Evolutionary conservation across 2,888 invertebrate species (phyloP), one percentile per base, ranked within the genome.

Genomic region (Scotopteryx bipunctaria): DNA sequence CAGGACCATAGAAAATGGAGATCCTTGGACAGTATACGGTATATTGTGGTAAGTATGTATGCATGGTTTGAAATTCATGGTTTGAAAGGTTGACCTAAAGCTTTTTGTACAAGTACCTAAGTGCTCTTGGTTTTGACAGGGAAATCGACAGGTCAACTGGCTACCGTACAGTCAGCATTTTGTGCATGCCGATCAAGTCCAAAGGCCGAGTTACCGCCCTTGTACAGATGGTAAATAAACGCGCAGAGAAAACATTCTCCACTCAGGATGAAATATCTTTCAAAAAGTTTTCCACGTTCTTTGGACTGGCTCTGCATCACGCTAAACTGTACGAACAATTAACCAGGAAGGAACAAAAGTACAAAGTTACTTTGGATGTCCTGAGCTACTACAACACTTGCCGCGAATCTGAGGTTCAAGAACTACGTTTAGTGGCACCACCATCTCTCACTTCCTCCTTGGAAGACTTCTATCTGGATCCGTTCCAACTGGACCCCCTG

Each of bases 151-250:
- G 93, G 70, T 81, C 92, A 1, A 94, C 94, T 1, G 94, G 93
- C 0, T 94, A 94, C 64, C 92, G 91, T 63, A 96, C 96, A 0
- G 91, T 92, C 59, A 94, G 93, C 16, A 96, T 97, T 31, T 91
- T 97, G 0, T 96, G 96, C 78, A 96, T 97, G 96, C 97, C 97
- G 0, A 95, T 97, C 31, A 95, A 94, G 78, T 95, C 95, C 11
- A 88, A 95, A 50, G 94, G 94, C 23, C 92, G 91, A 55, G 93
- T 96, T 5, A 96, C 97, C 53, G 96, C 96, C 1, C 96, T 97
- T 0, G 96, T 97, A 0, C 96, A 97, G 83, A 97, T 97, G 96
- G 95, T 97, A 0, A 94, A 94, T 64, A 94, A 94, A 70, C 86
- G 91, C n/a, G 92, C 91, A 0, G 76, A 58, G 75, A 64, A 62